A percentile compares a stretch with the other conserved stretches of the same genome.
Conservation (phyloP, 2,113 vertebrate species). For the Boulengeromyrus knoepffleri region DNA sequence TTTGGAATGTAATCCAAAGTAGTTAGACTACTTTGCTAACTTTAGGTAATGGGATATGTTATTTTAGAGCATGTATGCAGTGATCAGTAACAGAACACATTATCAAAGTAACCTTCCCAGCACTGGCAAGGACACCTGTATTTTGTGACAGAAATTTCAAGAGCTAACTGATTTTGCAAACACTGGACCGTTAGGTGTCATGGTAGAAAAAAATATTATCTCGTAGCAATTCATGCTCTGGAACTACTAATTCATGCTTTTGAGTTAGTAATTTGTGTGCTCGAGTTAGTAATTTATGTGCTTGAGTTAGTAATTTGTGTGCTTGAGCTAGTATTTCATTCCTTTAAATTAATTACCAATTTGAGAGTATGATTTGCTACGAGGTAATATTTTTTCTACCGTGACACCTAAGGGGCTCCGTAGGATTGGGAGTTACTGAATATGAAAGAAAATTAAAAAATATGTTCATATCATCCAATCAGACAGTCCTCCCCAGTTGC, state of each 20-base stretch:
- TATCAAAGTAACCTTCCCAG: background rate
- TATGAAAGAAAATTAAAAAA: background rate
- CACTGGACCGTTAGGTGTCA: background rate
- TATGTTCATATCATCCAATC: background rate
- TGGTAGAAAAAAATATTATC: background rate
- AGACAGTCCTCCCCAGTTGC: background rate
- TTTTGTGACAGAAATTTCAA: background rate
- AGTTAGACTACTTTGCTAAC: too few relatives aligned
- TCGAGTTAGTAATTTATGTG: too few relatives aligned
- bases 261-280: background rate
- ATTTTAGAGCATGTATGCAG: too few relatives aligned
- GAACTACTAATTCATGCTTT: background rate
- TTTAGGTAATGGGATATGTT: too few relatives aligned
- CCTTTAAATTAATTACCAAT: background rate
- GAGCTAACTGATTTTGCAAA: background rate
- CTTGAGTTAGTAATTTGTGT: background rate
- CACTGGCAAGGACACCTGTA: background rate
- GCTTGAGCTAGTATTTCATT: background rate
- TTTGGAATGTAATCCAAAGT: too few relatives aligned
- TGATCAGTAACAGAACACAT: too few relatives aligned
- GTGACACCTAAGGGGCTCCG: background rate
- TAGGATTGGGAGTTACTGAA: background rate
- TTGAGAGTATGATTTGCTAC: background rate
- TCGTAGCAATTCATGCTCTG: background rate
- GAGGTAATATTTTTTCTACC: background rate